Evolutionary conservation across 2,797 vertebrate genomes (phyloP).

Genomic region (Halcyon leucocephala): DNA sequence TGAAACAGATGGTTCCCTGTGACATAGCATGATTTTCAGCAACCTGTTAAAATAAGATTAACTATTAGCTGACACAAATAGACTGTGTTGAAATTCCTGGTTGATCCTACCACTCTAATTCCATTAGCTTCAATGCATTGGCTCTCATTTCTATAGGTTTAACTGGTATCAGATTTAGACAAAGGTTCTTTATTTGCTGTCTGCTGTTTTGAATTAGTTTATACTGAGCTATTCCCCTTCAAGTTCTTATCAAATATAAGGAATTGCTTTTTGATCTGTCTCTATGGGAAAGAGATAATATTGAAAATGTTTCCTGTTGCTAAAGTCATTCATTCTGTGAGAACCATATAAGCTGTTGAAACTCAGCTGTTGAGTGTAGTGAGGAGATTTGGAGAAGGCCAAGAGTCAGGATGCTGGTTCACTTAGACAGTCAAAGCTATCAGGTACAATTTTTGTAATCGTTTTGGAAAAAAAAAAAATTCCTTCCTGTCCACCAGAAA

Average conservation of each 20-base stretch:
- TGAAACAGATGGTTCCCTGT: background rate
- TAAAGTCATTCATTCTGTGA: background rate
- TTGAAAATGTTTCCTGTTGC: background rate
- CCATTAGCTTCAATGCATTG: background rate
- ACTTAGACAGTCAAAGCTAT: slow-evolving; percentile 18
- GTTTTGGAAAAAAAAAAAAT: background rate
- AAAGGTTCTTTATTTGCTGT: background rate
- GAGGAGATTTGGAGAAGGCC: background rate
- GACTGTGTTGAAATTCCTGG: background rate
- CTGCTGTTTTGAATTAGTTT: background rate
- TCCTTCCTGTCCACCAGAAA: background rate
- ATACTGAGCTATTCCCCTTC: background rate
- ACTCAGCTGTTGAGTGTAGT: background rate
- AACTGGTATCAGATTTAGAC: background rate
- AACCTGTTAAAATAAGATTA: background rate
- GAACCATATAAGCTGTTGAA: slow-evolving; percentile 8
- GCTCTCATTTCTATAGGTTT: background rate
- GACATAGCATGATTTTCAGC: background rate
- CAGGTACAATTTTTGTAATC: slow-evolving; percentile 8
- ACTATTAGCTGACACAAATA: background rate
- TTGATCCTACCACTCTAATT: background rate
- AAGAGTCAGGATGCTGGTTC: slow-evolving; percentile 3
- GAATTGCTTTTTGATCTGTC: background rate
- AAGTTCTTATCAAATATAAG: background rate
- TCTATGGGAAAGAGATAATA: background rate